Conservation (phyloP, 2,113 vertebrate species). For the Recurvirostra avosetta region DNA sequence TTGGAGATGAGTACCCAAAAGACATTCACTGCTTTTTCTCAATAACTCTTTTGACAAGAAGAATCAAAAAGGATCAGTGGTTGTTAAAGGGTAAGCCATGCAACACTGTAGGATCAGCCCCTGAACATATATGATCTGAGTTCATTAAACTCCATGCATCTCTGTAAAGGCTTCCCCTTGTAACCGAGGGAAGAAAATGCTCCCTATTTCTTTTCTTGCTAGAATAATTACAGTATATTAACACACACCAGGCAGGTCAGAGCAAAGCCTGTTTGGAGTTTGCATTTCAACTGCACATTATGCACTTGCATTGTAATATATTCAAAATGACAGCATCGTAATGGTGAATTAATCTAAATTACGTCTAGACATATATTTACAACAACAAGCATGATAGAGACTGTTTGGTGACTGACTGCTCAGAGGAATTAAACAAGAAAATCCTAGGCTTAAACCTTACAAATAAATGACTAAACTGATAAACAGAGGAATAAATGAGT, state of each 20-base stretch:
- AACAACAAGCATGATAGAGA: background rate
- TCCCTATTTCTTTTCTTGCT: background rate
- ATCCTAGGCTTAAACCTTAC: background rate
- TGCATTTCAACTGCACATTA: slow-evolving; percentile 30
- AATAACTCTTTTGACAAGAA: background rate
- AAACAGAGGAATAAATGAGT: background rate
- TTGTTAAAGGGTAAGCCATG: background rate
- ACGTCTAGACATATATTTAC: slow-evolving; percentile 44
- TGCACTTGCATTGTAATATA: slow-evolving; percentile 3
- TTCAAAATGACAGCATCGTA: slow-evolving; percentile 30
- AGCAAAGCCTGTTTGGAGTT: slow-evolving; percentile 39
- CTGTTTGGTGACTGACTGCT: background rate
- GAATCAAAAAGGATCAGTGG: background rate
- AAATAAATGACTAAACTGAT: background rate
- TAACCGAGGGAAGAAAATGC: background rate
- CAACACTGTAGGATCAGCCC: background rate
- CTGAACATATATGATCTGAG: background rate
- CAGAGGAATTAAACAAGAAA: background rate
- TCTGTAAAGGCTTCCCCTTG: background rate
- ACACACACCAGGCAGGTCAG: slow-evolving; percentile 54
- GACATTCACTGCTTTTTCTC: background rate
- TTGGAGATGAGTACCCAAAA: background rate
- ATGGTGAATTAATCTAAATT: slow-evolving; percentile 48
- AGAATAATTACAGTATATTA: slow-evolving; percentile 16
- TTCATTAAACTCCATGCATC: background rate